phyloP scores from a whole-genome alignment of 1,140 invertebrate genomes.

The Bombus confusus region DNA sequence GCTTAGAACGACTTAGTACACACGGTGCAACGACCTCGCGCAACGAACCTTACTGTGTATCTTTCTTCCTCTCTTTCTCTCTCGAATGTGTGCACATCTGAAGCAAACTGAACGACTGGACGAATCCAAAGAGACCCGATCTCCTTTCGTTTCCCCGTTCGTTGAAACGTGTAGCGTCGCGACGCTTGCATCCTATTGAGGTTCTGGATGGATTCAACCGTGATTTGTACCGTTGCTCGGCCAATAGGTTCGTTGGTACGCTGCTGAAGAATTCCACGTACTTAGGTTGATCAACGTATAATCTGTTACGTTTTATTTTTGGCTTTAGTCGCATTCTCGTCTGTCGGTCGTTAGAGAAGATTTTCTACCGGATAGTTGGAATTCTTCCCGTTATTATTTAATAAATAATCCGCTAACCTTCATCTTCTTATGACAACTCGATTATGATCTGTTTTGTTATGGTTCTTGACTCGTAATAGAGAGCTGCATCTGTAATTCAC shows the following conservation, averaged over 20 bases:
- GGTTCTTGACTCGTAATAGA: too few relatives aligned
- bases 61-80: slow-evolving; percentile 41
- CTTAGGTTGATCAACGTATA: too few relatives aligned
- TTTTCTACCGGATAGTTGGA: too few relatives aligned
- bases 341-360: neutral
- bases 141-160: slow-evolving; percentile 12
- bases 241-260: neutral
- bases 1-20: slow-evolving; percentile 68
- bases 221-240: slow-evolving; percentile 6
- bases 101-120: slow-evolving; percentile 28
- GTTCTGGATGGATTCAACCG: neutral
- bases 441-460: too few relatives aligned
- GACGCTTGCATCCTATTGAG: slow-evolving; percentile 26
- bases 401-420: too few relatives aligned
- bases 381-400: too few relatives aligned
- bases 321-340: neutral
- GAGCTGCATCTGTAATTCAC: accelerated
- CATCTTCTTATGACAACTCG: too few relatives aligned
- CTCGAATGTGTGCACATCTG: neutral
- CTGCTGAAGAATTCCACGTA: neutral
- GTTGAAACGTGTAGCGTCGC: slow-evolving; percentile 23
- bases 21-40: slow-evolving; percentile 70
- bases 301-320: neutral
- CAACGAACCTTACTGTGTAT: slow-evolving; percentile 59
- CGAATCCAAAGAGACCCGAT: neutral